These are phyloP conservation scores for Peromyscus attwateri DNA, from an alignment of 2,797 vertebrate genomes.

Conservation along the genomic window DNA sequence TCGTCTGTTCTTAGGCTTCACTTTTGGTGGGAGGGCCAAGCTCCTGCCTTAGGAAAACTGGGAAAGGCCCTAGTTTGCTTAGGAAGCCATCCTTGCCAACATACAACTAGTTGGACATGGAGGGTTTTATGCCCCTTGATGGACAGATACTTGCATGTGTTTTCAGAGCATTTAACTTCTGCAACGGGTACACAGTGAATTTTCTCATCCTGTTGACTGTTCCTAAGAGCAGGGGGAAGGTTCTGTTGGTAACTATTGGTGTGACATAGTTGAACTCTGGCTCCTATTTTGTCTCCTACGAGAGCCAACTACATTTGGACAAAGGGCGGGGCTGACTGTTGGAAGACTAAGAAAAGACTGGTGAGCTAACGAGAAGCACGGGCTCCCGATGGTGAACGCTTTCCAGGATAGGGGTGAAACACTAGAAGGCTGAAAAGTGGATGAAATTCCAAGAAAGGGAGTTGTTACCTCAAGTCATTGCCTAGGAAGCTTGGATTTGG, in stretches of 20 bases:
- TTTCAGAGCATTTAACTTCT: background rate
- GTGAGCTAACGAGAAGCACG: background rate
- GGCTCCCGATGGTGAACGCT: background rate
- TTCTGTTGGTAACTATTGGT: background rate
- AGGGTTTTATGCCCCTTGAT: background rate
- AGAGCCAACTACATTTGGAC: constrained; percentile 12
- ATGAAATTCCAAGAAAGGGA: background rate
- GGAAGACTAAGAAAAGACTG: background rate
- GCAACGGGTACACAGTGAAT: background rate
- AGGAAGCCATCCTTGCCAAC: background rate
- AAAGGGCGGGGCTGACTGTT: background rate
- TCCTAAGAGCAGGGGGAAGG: background rate
- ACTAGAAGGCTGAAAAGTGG: background rate
- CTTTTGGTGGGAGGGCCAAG: background rate
- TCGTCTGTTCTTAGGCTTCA: background rate
- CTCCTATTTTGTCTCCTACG: background rate
- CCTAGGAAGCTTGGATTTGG: background rate
- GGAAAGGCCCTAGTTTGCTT: background rate
- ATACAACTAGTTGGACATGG: background rate
- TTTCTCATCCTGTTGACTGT: background rate
- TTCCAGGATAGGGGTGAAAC: background rate
- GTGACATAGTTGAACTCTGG: background rate
- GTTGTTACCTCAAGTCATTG: background rate
- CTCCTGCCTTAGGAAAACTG: background rate
- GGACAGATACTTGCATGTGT: background rate